phyloP scores from a whole-genome alignment of 2,888 invertebrate species.

The Coenonympha arcania region DNA sequence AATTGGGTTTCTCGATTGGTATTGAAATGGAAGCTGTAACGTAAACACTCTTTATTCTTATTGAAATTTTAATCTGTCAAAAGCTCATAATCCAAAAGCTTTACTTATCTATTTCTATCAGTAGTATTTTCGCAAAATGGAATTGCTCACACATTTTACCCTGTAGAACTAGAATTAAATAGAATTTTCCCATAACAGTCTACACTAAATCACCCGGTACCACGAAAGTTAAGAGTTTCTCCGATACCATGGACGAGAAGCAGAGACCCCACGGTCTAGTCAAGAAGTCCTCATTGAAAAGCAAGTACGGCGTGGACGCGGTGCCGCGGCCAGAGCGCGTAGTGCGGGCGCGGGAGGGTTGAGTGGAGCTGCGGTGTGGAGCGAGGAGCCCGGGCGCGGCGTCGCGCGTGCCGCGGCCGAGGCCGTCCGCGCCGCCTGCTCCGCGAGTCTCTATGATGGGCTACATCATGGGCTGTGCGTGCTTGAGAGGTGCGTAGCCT shows the following conservation, averaged over 20 bases:
- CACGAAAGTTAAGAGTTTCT: neutral
- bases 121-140: no score
- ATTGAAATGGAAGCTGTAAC: no score
- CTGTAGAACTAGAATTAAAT: neutral
- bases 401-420: conserved; percentile 59
- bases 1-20: neutral
- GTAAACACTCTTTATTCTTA: no score
- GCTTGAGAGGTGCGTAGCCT: conserved; percentile 83
- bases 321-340: conserved; percentile 32
- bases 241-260: conserved; percentile 1
- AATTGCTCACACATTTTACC: neutral
- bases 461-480: conserved; percentile 95
- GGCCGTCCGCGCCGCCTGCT: conserved; percentile 48
- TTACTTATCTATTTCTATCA: no score
- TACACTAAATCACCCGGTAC: neutral
- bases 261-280: conserved; percentile 3
- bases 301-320: conserved; percentile 14
- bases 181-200: neutral
- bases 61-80: no score
- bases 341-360: no score
- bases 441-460: conserved; percentile 84
- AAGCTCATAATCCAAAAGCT: no score
- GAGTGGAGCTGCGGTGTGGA: no score
- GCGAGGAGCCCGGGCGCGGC: conserved; percentile 65
- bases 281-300: neutral